Base-by-base conservation (phyloP, 2,113 vertebrate genomes). In the Albula goreensis region DNA sequence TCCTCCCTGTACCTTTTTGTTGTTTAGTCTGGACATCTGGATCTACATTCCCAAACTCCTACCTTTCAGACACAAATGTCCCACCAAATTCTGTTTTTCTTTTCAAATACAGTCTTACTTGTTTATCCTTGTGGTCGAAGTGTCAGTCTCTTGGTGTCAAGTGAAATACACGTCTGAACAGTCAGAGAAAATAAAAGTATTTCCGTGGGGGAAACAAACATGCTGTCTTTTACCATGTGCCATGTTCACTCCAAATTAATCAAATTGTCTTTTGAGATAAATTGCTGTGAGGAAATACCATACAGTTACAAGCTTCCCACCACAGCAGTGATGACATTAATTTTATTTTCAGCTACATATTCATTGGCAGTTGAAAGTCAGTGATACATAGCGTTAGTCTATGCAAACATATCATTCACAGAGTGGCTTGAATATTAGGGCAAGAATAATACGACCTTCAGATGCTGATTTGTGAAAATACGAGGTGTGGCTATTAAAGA, bases 1-100 rank as follows among this genome's bases (percentile, higher is more conserved):
- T 51, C 70, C 52, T 57, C 17, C 3, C 79, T 70, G 53, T 50
- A 81, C 22, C 15, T 11, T 48, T 41, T 41, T 83, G 63, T 48
- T 88, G 63, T 88, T 86, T 80, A 89, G 78, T 85, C 83, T 88
- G 84, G 52, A 63, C 41, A 25, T 51, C 80, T 57, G 17, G 4
- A 2, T 1, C 49, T 51, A 22, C 5, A 31, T n/a, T 86, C 80
- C 49, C 22, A n/a, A 15, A 49, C 49, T 1, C 53, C 17, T 5
- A 66, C 15, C 53, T 57, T 56, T 22, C 52, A n/a, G 48, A 81
- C 50, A 86, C 51, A 19, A 48, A 56, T 3, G 51, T 11, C 41
- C 74, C 52, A 6, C 4, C 11, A 31, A n/a, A 1, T 8, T 8
- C 48, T 85, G 3, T 80, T 19, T 50, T 13, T 0, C 25, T 2